Conservation (phyloP, 2,888 invertebrate species). For the Ametastegia equiseti region DNA sequence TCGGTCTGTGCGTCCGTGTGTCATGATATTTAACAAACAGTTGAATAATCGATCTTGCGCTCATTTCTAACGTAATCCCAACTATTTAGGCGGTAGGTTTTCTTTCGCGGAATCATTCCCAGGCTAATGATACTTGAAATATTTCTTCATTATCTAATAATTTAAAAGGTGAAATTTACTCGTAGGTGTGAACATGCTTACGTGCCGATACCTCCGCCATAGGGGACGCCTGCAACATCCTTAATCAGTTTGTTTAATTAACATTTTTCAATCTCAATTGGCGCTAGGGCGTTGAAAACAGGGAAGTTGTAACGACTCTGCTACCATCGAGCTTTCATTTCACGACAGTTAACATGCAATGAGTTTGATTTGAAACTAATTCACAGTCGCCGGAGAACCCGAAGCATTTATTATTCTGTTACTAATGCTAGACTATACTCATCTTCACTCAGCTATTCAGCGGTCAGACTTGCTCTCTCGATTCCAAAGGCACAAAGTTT, state of each 20-base stretch:
- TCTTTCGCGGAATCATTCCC: too few relatives aligned
- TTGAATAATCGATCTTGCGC: too few relatives aligned
- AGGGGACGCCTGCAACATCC: too few relatives aligned
- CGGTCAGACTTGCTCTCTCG: not conserved
- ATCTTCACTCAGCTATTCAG: not conserved
- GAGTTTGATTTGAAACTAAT: not conserved
- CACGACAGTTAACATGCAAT: not conserved
- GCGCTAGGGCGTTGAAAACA: not conserved
- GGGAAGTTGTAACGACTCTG: not conserved
- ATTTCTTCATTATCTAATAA: too few relatives aligned
- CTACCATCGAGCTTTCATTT: not conserved
- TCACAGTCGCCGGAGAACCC: not conserved
- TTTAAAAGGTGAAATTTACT: too few relatives aligned
- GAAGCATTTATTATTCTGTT: not conserved
- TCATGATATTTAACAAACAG: too few relatives aligned
- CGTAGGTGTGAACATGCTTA: too few relatives aligned
- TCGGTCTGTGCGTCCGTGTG: too few relatives aligned
- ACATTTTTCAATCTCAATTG: not conserved
- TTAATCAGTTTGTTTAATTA: not conserved
- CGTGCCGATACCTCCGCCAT: too few relatives aligned
- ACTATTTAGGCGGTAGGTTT: too few relatives aligned
- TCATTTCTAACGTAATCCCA: too few relatives aligned
- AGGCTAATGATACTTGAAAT: too few relatives aligned
- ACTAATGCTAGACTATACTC: not conserved
- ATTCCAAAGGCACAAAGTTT: conserved; percentile 1